Base-by-base conservation (phyloP, 2,113 vertebrate species). In the Pseudopodoces humilis region DNA sequence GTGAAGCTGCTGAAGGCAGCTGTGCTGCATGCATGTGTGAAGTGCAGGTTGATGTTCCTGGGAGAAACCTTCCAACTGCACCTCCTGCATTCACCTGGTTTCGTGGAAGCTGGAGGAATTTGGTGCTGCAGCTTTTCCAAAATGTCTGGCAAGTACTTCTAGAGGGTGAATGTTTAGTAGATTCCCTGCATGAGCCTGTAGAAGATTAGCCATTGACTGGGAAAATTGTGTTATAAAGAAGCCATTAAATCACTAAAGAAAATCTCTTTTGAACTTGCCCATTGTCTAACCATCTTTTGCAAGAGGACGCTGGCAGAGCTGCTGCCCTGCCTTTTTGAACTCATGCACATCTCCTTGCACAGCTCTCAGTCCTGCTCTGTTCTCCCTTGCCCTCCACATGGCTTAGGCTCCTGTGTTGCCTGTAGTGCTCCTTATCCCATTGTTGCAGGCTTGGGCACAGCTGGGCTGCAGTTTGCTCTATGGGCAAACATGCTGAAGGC, bases 21-120 rank as follows among this genome's bases (percentile, higher is more conserved):
- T 76, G 62, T 79, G 35, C 24, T 11, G 0, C 5, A 3, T 20
- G 22, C 9, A 1, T 3, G 15, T 5, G 4, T 68, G 67, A 72
- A 25, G 13, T 63, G 18, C 53, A 71, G 62, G 4, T 27, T 52
- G 46, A 8, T 24, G 46, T 39, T 92, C 30, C 37, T 84, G 0
- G 0, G 22, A 59, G 49, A 56, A 67, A 41, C 31, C 41, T 85
- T 78, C 2, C 5, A 59, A 23, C 25, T n/a, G 35, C 20, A 39
- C 50, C 20, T 53, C 3, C 4, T 3, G 5, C 30, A 13, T 75
- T 65, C 39, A 50, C 30, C 27, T 30, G 35, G 50, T 31, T 23
- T 22, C 0, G 0, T 49, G 43, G 44, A 43, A 74, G n/a, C 22
- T 0, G 0, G 41, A 69, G 43, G 47, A 33, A 2, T 44, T 71